phyloP scores from a whole-genome alignment of 1,140 invertebrate genomes.

The Wasmannia auropunctata region DNA sequence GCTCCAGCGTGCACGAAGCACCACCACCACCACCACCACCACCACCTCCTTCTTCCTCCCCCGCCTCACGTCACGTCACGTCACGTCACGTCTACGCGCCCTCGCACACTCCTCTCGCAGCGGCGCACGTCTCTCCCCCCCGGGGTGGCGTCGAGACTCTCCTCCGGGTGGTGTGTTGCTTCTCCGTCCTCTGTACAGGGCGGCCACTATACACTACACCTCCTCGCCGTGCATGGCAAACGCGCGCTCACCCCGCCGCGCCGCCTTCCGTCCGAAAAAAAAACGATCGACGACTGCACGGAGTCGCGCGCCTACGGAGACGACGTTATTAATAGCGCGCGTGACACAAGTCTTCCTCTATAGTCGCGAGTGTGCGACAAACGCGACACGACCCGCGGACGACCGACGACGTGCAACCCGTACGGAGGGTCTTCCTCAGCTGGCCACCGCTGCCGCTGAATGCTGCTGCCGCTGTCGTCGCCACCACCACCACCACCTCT shows the following conservation, averaged over 20 bases:
- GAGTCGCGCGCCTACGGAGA: background rate
- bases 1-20: constrained; percentile 1
- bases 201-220: too few species aligned
- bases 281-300: background rate
- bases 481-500: too few species aligned
- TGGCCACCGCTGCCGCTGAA: background rate
- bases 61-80: background rate
- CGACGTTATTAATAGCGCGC: constrained; percentile 22
- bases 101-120: too few species aligned
- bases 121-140: background rate
- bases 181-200: too few species aligned
- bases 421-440: background rate
- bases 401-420: background rate
- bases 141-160: too few species aligned
- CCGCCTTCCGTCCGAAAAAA: background rate
- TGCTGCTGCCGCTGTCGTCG: too few species aligned
- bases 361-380: background rate
- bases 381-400: background rate
- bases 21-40: too few species aligned
- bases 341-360: background rate
- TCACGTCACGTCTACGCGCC: too few species aligned
- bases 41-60: too few species aligned
- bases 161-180: too few species aligned
- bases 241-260: too few species aligned
- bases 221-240: background rate